Conservation (phyloP, 2,113 vertebrate species). For the Tringa solitaria region DNA sequence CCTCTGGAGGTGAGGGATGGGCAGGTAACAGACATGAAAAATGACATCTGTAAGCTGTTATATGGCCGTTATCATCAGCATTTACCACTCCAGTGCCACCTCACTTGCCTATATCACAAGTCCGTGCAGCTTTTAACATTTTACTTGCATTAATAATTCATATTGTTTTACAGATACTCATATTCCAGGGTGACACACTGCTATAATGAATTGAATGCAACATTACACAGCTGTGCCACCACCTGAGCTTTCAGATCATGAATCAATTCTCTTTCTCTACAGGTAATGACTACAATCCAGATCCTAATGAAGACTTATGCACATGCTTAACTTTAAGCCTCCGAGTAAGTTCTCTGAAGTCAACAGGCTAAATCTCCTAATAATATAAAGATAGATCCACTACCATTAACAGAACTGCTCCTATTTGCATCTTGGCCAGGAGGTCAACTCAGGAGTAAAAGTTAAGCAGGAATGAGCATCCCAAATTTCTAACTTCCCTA, state of each 20-base stretch:
- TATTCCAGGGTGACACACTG: neutral
- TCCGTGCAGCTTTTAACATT: neutral
- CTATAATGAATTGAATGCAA: neutral
- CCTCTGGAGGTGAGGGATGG: neutral
- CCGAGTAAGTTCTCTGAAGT: neutral
- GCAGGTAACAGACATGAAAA: neutral
- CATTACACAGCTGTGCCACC: neutral
- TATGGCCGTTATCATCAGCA: neutral
- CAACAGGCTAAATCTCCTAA: constrained; percentile 8
- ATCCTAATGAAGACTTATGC: constrained; percentile 30
- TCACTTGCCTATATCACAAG: neutral
- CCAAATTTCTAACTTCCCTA: neutral
- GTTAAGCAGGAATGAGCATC: neutral
- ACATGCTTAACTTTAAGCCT: neutral
- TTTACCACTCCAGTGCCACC: neutral
- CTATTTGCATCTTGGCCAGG: neutral
- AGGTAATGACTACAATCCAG: neutral
- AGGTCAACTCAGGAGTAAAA: neutral
- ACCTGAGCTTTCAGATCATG: neutral
- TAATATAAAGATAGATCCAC: neutral
- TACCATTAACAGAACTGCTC: neutral
- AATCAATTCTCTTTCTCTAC: neutral
- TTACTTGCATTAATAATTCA: constrained; percentile 28
- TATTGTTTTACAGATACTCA: neutral
- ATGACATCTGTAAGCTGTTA: neutral